Evolutionary conservation across 2,113 vertebrate genomes (phyloP).

Genomic region (Xiphophorus couchianus): DNA sequence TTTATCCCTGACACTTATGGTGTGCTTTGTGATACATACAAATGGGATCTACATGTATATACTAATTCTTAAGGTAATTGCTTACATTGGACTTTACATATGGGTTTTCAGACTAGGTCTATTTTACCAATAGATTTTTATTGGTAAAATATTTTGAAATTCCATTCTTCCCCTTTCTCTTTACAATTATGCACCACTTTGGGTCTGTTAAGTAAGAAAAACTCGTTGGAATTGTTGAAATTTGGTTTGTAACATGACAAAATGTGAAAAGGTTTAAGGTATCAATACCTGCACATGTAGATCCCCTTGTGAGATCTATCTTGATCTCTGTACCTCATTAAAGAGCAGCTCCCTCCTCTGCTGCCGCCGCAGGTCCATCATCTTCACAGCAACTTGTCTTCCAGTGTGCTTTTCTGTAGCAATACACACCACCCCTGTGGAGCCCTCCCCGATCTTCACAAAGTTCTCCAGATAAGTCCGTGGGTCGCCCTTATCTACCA

Average conservation of each 20-base stretch:
- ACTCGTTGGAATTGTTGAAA: neutral
- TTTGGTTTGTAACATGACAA: neutral
- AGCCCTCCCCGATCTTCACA: conserved; percentile 96
- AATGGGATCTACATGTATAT: neutral
- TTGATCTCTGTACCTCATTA: conserved; percentile 87
- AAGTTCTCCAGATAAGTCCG: conserved; percentile 93
- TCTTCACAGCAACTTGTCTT: conserved; percentile 95
- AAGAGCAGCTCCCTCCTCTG: conserved; percentile 97
- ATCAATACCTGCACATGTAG: neutral
- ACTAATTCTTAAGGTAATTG: neutral
- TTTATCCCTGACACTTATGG: too few species aligned
- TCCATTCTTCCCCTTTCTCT: neutral
- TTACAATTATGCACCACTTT: neutral
- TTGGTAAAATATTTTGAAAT: neutral
- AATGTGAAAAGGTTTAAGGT: neutral
- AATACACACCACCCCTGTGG: conserved; percentile 95
- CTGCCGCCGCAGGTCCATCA: conserved; percentile 98
- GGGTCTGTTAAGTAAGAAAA: too few species aligned
- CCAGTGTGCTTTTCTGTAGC: conserved; percentile 95
- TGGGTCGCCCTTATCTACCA: conserved; percentile 96
- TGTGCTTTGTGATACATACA: too few species aligned
- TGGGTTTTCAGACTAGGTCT: neutral
- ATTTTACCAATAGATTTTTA: neutral
- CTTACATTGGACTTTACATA: neutral
- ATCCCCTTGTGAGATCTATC: neutral